Evolutionary conservation across 2,888 invertebrate genomes (phyloP).

Genomic region (Phyllotreta cruciferae): DNA sequence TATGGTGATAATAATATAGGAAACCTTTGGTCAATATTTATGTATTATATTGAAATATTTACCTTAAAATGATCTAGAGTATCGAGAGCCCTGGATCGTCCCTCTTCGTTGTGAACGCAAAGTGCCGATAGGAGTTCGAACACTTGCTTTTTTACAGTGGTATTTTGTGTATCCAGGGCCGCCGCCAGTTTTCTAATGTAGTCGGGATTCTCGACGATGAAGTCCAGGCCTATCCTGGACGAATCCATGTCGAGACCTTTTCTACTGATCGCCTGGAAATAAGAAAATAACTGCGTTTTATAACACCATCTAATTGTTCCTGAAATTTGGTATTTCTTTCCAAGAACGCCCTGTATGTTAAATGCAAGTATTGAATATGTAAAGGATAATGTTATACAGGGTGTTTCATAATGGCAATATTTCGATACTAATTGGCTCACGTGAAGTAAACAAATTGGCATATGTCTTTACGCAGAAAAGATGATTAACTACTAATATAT

Average conservation of each 20-base stretch:
- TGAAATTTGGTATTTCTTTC: no score
- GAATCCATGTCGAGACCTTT: constrained; percentile 70
- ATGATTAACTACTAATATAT: no score
- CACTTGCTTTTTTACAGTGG: constrained; percentile 94
- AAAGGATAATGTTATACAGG: no score
- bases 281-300: neutral
- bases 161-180: constrained; percentile 89
- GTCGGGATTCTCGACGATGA: constrained; percentile 92
- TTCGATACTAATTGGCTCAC: no score
- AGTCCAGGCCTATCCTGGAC: constrained; percentile 88
- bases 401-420: no score
- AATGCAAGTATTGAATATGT: no score
- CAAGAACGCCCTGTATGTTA: no score
- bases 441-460: no score
- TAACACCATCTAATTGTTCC: no score
- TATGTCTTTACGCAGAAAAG: no score
- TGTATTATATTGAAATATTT: constrained; percentile 36
- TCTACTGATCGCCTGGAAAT: constrained; percentile 35
- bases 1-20: neutral
- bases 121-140: constrained; percentile 93
- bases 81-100: constrained; percentile 85
- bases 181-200: constrained; percentile 90
- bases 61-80: constrained; percentile 94
- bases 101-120: constrained; percentile 92
- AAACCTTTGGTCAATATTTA: neutral